Conservation (phyloP, 2,797 vertebrate species). For the Propithecus deckenii region DNA sequence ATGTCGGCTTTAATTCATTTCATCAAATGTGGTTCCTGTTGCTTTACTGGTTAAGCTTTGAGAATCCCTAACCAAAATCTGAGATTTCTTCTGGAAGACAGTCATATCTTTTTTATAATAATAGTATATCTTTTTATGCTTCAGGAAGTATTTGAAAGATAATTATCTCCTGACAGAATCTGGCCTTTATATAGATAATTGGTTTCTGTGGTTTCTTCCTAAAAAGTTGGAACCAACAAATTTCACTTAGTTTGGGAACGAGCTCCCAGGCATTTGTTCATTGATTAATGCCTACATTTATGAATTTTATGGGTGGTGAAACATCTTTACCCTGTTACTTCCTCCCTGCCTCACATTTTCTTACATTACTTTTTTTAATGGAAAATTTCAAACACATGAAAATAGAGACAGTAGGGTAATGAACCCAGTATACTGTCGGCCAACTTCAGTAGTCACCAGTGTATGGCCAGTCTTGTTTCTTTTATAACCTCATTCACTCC, state of each 20-base stretch:
- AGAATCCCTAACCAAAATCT: neutral
- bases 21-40: neutral
- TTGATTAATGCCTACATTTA: neutral
- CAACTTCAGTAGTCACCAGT: neutral
- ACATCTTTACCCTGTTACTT: neutral
- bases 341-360: neutral
- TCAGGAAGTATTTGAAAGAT: neutral
- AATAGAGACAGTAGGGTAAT: neutral
- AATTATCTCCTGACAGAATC: neutral
- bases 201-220: neutral
- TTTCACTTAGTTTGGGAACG: neutral
- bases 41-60: neutral
- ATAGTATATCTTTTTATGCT: neutral
- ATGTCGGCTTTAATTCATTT: neutral
- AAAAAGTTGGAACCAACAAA: neutral
- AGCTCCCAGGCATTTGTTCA: neutral
- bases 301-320: neutral
- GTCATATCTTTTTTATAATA: neutral
- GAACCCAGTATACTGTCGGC: neutral
- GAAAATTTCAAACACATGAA: neutral
- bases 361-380: neutral
- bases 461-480: neutral
- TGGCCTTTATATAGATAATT: neutral
- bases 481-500: neutral
- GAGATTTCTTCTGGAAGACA: neutral